Evolutionary conservation across 2,888 invertebrate species (phyloP), one percentile per base, ranked within the genome.

Genomic region (Tricholauxania praeusta): DNA sequence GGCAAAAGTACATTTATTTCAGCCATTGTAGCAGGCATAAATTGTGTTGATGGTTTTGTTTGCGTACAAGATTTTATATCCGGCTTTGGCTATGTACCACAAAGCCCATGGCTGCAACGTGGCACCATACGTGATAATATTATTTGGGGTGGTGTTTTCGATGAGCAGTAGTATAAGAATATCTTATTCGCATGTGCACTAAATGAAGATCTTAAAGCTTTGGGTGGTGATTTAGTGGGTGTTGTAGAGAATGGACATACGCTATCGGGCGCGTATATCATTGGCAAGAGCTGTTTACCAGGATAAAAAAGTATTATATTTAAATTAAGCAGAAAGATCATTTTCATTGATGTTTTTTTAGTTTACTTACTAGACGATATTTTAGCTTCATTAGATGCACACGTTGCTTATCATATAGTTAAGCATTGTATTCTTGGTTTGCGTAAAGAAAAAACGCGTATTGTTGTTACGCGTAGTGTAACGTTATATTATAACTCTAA

Each of bases 291-390:
- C 96, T 12, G 92, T 95, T 49, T 99, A 99, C 86, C 97, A 97
- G 86, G 95, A 97, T 82, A 92, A 92, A 83, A 90, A 84, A 89
- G 91, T 90, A 79, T 49, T 22, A 51, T 28, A 28, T 12, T 4
- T 64, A 48, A 2, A 14, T 67, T 6, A 10, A 10, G 39, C 10
- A 10, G 39, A 10, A 28, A 10, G 39, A 39, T 39, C 6, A 39
- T 64, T 48, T 52, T 55, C 51, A 52, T 70, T 66, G 63, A 12
- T 12, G 49, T 32, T 57, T 57, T 39, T 39, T 1, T 86, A 87
- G 92, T 98, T 77, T 98, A 98, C 87, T 88, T 99, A 4, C 86
- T 99, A 80, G 99, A 99, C 87, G 99, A 99, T 86, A 92, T 98
- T 63, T 89, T 99, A 68, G 93, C 97, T 7, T 94, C 97, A 0